These are phyloP conservation scores for Timema cristinae DNA, from an alignment of 2,888 invertebrate genomes.

Conservation along the genomic window DNA sequence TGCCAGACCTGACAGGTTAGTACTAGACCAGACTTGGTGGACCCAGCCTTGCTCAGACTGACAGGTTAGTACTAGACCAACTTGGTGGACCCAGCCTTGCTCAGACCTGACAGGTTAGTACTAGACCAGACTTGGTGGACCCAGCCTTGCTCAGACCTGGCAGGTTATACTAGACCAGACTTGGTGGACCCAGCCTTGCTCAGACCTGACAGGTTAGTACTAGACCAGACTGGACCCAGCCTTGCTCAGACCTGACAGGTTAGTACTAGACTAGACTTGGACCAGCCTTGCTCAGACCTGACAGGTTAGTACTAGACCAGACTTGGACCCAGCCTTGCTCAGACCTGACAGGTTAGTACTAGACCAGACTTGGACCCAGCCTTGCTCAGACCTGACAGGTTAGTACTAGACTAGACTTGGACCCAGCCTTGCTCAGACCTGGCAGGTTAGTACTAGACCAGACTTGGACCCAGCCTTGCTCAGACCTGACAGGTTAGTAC, in stretches of 20 bases:
- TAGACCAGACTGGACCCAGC: constrained; percentile 94
- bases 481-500: constrained; percentile 72
- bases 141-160: constrained; percentile 91
- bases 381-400: constrained; percentile 83
- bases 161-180: constrained; percentile 73
- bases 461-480: constrained; percentile 90
- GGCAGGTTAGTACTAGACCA: constrained; percentile 74
- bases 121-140: constrained; percentile 94
- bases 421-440: constrained; percentile 88
- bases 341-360: constrained; percentile 74
- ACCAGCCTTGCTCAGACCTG: constrained; percentile 91
- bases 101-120: constrained; percentile 76
- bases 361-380: constrained; percentile 94
- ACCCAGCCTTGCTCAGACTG: constrained; percentile 92
- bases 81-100: constrained; percentile 86
- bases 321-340: constrained; percentile 86
- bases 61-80: constrained; percentile 74
- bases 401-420: constrained; percentile 77
- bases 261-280: constrained; percentile 77
- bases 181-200: constrained; percentile 90
- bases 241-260: constrained; percentile 83
- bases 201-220: constrained; percentile 72
- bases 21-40: constrained; percentile 89
- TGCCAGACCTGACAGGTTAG: constrained; percentile 77
- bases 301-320: constrained; percentile 74